Percentiles rank a stretch among this genome's conserved stretches.
Conservation (phyloP, 2,797 vertebrate species). For the Chromis chromis region DNA sequence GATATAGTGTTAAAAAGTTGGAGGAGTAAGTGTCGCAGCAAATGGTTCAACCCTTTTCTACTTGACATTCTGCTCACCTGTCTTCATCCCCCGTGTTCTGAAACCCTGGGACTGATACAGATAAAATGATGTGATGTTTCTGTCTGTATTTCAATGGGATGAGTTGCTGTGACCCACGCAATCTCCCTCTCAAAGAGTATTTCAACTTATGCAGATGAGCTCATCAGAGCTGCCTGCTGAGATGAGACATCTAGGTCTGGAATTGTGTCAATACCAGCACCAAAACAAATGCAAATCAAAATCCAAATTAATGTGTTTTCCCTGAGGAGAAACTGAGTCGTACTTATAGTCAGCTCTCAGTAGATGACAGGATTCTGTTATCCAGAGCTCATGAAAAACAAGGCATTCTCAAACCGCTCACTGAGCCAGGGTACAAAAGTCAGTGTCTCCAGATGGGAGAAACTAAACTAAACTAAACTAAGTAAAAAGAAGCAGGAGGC, state of each 20-base stretch:
- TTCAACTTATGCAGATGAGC: constrained; percentile 87
- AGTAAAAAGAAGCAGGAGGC: constrained; percentile 51
- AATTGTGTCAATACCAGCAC: constrained; percentile 86
- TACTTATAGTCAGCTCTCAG: constrained; percentile 81
- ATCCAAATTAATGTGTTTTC: constrained; percentile 87
- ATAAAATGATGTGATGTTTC: constrained; percentile 82
- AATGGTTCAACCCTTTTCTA: constrained; percentile 69
- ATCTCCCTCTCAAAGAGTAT: constrained; percentile 84
- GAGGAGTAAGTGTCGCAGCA: constrained; percentile 62
- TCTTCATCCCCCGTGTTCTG: constrained; percentile 73
- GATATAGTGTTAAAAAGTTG: constrained; percentile 58
- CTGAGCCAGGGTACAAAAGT: constrained; percentile 72
- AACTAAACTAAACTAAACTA: constrained; percentile 56
- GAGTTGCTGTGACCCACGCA: constrained; percentile 85
- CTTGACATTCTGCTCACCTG: constrained; percentile 83
- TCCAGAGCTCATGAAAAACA: constrained; percentile 75
- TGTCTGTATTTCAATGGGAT: constrained; percentile 82
- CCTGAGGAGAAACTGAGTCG: constrained; percentile 81
- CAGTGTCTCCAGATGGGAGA: constrained; percentile 68
- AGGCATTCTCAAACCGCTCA: constrained; percentile 71
- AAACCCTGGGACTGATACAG: constrained; percentile 77
- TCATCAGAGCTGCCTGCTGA: constrained; percentile 85
- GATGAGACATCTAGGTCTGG: constrained; percentile 85
- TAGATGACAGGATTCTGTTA: constrained; percentile 85
- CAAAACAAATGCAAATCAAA: constrained; percentile 88